Evolutionary conservation across 2,888 invertebrate genomes (phyloP).

Genomic region (Dorcus parallelipipedus): DNA sequence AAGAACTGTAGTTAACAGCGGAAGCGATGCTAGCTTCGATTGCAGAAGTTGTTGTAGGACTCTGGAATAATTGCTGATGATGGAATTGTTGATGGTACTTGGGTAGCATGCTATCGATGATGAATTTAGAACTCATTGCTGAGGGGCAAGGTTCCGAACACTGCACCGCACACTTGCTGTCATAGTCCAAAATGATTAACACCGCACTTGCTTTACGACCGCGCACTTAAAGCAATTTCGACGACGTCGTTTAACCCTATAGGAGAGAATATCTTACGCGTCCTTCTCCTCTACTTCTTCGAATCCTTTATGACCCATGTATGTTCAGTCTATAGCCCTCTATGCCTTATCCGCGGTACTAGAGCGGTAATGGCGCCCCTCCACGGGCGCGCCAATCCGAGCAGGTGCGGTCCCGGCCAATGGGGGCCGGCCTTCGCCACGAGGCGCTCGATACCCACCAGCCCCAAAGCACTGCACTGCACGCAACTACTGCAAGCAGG

Average conservation of each 20-base stretch:
- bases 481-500: conserved; percentile 9
- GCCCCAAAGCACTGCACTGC: conserved; percentile 26
- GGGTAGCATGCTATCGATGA: conserved; percentile 96
- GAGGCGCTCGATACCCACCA: conserved; percentile 28
- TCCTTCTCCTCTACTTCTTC: conserved; percentile 67
- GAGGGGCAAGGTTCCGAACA: conserved; percentile 41
- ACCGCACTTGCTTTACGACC: conserved; percentile 41
- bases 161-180: conserved; percentile 45
- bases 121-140: conserved; percentile 95
- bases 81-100: conserved; percentile 85
- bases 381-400: conserved; percentile 49
- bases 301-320: conserved; percentile 84
- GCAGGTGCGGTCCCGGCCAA: conserved; percentile 54
- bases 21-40: conserved; percentile 71
- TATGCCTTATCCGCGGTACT: conserved; percentile 69
- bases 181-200: conserved; percentile 36
- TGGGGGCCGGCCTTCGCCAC: conserved; percentile 46
- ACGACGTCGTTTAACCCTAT: conserved; percentile 46
- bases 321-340: conserved; percentile 81
- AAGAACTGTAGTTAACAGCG: conserved; percentile 58
- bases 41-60: conserved; percentile 57
- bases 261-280: conserved; percentile 51
- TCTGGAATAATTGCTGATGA: conserved; percentile 60
- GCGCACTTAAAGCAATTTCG: conserved; percentile 34
- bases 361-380: conserved; percentile 54